Evolutionary conservation across 2,113 vertebrate species (phyloP).

Genomic region (Galemys pyrenaicus): DNA sequence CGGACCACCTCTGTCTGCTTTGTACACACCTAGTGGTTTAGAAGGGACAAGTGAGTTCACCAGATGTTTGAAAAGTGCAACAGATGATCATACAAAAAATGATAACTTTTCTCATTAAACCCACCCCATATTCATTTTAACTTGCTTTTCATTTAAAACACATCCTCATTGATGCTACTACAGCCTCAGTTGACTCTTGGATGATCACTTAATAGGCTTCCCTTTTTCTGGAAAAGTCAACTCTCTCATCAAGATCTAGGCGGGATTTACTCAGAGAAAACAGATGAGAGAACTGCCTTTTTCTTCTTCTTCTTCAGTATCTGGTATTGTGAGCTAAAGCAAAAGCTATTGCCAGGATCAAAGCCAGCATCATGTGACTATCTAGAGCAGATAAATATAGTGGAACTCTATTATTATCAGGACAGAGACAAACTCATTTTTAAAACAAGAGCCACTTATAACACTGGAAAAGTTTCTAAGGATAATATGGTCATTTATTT

Average conservation of each 20-base stretch:
- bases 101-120: neutral
- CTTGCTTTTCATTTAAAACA: slow-evolving; percentile 25
- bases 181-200: neutral
- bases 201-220: neutral
- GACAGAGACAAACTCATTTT: slow-evolving; percentile 3
- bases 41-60: neutral
- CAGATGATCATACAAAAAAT: neutral
- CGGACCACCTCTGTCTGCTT: neutral
- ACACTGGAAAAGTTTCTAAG: neutral
- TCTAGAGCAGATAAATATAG: neutral
- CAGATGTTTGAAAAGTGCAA: neutral
- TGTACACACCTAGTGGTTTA: neutral
- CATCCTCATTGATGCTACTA: neutral
- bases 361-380: neutral
- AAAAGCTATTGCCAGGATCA: slow-evolving; percentile 31
- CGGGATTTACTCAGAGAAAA: slow-evolving; percentile 49
- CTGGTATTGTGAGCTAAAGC: slow-evolving; percentile 34
- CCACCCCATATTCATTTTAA: neutral
- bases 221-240: slow-evolving; percentile 15
- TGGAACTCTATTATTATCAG: neutral
- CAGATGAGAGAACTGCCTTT: neutral
- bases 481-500: neutral
- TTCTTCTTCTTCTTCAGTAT: neutral
- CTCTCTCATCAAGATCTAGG: slow-evolving; percentile 1
- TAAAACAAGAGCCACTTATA: neutral